Evolutionary conservation across 2,797 vertebrate genomes (phyloP).

Genomic region (Hydrocynus forskahlii): DNA sequence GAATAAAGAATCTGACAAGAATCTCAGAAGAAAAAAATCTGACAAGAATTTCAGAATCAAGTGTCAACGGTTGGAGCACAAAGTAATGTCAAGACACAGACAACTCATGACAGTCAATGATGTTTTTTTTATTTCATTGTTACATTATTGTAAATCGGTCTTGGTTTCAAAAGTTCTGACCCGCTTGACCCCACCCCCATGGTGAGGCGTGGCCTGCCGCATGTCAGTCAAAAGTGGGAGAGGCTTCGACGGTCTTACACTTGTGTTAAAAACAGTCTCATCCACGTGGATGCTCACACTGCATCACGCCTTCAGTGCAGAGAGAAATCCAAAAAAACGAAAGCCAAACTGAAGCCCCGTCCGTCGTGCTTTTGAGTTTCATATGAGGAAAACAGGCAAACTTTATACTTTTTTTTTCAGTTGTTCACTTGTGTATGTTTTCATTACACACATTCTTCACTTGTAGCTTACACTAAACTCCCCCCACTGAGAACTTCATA

Average conservation of each 20-base stretch:
- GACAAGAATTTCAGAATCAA: too few species aligned
- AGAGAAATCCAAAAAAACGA: constrained; percentile 30
- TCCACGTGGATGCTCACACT: constrained; percentile 42
- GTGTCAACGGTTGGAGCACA: background rate
- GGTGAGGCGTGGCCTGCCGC: constrained; percentile 42
- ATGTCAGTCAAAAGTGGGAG: constrained; percentile 59
- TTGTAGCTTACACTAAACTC: constrained; percentile 43
- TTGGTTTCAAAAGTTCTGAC: constrained; percentile 54
- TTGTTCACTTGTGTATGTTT: constrained; percentile 21
- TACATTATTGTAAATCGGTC: constrained; percentile 61
- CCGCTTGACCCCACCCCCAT: constrained; percentile 34
- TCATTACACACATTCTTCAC: constrained; percentile 42
- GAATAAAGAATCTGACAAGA: too few species aligned
- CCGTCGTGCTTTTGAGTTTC: constrained; percentile 46
- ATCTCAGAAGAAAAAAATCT: too few species aligned
- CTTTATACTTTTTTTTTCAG: constrained; percentile 28
- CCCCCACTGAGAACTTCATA: constrained; percentile 39
- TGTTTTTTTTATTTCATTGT: constrained; percentile 57
- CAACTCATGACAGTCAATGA: constrained; percentile 52
- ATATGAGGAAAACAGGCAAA: constrained; percentile 47
- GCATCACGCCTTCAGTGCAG: constrained; percentile 42
- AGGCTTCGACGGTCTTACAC: constrained; percentile 50
- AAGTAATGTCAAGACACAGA: background rate
- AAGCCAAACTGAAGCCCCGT: constrained; percentile 33
- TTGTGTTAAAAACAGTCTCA: constrained; percentile 59